Conservation (phyloP, 2,797 vertebrate genomes). For the Pteropus rufus region DNA sequence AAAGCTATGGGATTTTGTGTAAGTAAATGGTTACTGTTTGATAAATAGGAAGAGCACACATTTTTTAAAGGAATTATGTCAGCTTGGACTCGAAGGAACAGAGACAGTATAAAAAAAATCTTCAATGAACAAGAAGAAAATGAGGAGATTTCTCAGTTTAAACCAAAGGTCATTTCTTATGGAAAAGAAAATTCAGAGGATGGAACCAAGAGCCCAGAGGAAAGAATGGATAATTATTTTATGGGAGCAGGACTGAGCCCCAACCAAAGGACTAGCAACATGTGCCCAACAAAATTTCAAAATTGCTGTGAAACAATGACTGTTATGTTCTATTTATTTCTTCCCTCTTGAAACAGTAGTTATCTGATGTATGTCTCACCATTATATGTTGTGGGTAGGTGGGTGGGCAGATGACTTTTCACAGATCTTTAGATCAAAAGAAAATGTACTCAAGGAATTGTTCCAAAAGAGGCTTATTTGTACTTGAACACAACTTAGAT, state of each 20-base stretch:
- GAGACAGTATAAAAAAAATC: not conserved
- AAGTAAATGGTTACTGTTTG: not conserved
- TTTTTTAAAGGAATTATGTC: slow-evolving; percentile 16
- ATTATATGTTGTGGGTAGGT: not conserved
- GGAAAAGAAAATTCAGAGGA: not conserved
- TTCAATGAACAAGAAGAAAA: not conserved
- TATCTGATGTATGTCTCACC: not conserved
- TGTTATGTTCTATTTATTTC: not conserved
- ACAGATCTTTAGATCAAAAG: not conserved
- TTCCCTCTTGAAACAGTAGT: not conserved
- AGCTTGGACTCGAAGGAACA: not conserved
- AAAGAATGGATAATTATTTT: not conserved
- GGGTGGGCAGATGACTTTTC: not conserved
- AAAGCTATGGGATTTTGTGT: not conserved
- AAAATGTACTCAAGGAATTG: not conserved
- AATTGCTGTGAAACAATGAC: not conserved
- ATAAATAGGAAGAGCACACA: not conserved
- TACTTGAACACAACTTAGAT: not conserved
- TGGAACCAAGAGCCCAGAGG: not conserved
- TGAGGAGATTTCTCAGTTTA: not conserved
- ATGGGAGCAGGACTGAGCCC: not conserved
- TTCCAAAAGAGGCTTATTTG: not conserved
- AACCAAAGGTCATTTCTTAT: not conserved
- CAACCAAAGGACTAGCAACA: not conserved
- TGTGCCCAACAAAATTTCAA: not conserved